Conservation (phyloP, 2,888 invertebrate species). For the Lymantria monacha region DNA sequence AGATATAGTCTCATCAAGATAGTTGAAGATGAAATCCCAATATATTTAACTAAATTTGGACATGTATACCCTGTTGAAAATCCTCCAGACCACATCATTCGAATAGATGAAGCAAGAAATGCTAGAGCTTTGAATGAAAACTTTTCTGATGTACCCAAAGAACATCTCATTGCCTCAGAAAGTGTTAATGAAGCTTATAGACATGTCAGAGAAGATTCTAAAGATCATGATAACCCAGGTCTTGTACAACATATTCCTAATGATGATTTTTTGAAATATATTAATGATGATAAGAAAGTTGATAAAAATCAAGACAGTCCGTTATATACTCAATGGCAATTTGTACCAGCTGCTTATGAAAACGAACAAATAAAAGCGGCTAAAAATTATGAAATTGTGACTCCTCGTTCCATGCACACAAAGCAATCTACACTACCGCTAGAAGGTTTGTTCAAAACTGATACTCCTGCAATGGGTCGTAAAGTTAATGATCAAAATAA, state of each 20-base stretch:
- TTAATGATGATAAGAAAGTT: conserved; percentile 64
- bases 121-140: conserved; percentile 65
- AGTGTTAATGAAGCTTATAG: conserved; percentile 76
- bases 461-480: conserved; percentile 60
- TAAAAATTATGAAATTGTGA: conserved; percentile 63
- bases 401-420: conserved; percentile 59
- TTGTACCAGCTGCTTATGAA: conserved; percentile 76
- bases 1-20: conserved; percentile 86
- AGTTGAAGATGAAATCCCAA: conserved; percentile 82
- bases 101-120: conserved; percentile 77
- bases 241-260: conserved; percentile 50
- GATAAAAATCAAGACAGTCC: conserved; percentile 48
- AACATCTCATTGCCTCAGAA: conserved; percentile 75
- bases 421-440: conserved; percentile 86
- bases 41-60: conserved; percentile 72
- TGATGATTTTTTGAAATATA: conserved; percentile 65
- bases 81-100: conserved; percentile 72
- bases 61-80: conserved; percentile 76
- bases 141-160: conserved; percentile 62
- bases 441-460: conserved; percentile 85
- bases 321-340: conserved; percentile 62
- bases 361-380: conserved; percentile 57
- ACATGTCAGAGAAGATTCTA: conserved; percentile 53
- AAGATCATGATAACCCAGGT: conserved; percentile 31
- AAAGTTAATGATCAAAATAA: conserved; percentile 49